Evolutionary conservation across 2,888 invertebrate genomes (phyloP), one percentile per base, ranked within the genome.

Genomic region (Arctia plantaginis): DNA sequence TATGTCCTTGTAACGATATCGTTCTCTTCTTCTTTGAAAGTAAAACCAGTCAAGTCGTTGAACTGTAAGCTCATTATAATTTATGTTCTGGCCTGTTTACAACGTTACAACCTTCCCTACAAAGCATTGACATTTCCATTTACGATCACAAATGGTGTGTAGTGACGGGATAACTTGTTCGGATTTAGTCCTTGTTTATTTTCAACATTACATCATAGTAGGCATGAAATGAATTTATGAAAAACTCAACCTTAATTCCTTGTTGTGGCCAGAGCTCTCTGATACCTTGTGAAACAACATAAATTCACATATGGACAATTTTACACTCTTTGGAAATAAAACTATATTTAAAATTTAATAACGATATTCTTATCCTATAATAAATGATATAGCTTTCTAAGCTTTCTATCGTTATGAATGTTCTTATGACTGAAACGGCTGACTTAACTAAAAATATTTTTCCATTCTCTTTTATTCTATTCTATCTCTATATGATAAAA

Each of bases 61-160:
- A 82, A 79, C 82, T 77, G 76, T 35, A 76, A 69, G 77, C 73
- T 76, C 76, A 76, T 76, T 72, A 71, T 72, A 76, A 81, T 80
- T 78, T 77, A 82, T 76, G 71, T 74, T 76, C 71, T 82, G 80
- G 76, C 80, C 77, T 79, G 82, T 84, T 84, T 73, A 80, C 77
- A 75, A 75, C 76, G 66, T 75, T 77, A 77, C 78, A 77, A 65
- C 77, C 77, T 75, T 80, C 75, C 80, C 77, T 73, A 73, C 72
- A 76, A 80, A 81, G 80, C 80, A 76, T 73, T 73, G 76, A 82
- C 76, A 81, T 74, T 76, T 78, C 70, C 82, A 82, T 84, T 74
- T 77, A 74, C 51, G 74, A 76, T 71, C 51, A 74, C 76, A 77
- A 80, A 79, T 80, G 72, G 75, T 71, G 59, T 75, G 44, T 64